Evolutionary conservation across 53 echinoderm and acorn worm genomes (phyloP).

Genomic region (Patiria pectinifera): DNA sequence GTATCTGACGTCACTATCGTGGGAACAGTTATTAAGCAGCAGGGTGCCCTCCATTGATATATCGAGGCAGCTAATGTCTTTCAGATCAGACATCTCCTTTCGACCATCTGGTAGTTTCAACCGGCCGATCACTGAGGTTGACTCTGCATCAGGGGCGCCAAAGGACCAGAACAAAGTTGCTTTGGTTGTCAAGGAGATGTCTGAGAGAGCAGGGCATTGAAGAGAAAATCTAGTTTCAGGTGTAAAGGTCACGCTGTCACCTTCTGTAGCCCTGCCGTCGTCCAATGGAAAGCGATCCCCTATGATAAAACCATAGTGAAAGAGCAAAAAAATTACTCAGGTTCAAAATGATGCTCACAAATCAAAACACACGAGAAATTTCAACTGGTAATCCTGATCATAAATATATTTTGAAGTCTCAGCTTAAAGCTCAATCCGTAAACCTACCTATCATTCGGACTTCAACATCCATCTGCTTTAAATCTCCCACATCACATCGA

Average conservation of each 20-base stretch:
- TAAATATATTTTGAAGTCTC: neutral
- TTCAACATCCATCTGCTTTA: too few relatives aligned
- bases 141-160: too few relatives aligned
- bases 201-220: too few relatives aligned
- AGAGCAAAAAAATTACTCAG: neutral
- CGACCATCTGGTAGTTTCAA: neutral
- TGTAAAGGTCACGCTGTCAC: too few relatives aligned
- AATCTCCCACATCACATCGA: too few relatives aligned
- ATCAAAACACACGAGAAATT: neutral
- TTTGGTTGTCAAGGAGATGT: too few relatives aligned
- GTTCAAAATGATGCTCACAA: neutral
- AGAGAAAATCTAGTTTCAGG: too few relatives aligned
- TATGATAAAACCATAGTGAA: neutral
- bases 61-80: neutral
- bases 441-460: neutral
- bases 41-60: conserved; percentile 8
- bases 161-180: too few relatives aligned
- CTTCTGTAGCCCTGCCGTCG: too few relatives aligned
- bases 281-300: too few relatives aligned
- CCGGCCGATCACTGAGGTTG: conserved; percentile 20
- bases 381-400: too few relatives aligned
- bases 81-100: neutral
- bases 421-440: neutral
- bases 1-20: too few relatives aligned
- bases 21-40: neutral